These are phyloP conservation scores for Drosophila arizonae DNA, from an alignment of 1,140 invertebrate species.

Conservation along the genomic window DNA sequence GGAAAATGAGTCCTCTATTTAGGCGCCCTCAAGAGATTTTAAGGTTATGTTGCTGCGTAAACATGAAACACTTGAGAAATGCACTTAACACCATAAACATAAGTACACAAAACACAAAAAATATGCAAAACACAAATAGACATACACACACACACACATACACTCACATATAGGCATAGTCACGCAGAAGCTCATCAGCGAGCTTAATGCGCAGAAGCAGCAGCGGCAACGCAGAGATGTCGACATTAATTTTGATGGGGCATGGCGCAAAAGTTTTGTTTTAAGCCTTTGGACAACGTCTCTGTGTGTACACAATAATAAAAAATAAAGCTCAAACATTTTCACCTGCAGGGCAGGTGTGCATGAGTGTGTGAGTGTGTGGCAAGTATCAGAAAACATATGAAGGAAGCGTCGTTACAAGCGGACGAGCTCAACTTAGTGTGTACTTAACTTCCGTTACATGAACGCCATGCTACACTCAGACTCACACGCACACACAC, in stretches of 20 bases:
- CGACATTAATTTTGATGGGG: conserved; percentile 72
- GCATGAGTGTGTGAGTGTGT: conserved; percentile 35
- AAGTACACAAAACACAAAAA: conserved; percentile 18
- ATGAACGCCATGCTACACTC: conserved; percentile 48
- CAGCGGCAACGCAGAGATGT: conserved; percentile 34
- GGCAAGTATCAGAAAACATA: conserved; percentile 75
- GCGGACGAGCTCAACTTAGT: conserved; percentile 80
- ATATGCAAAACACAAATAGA: conserved; percentile 10
- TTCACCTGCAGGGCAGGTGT: conserved; percentile 67
- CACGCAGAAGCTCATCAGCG: conserved; percentile 21
- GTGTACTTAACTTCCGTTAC: conserved; percentile 81
- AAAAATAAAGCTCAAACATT: conserved; percentile 62
- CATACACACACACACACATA: conserved; percentile 18
- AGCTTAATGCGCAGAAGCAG: conserved; percentile 47
- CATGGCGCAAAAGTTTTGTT: conserved; percentile 73
- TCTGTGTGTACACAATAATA: conserved; percentile 31
- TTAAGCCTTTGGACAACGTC: conserved; percentile 76
- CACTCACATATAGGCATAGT: conserved; percentile 5
- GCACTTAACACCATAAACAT: conserved; percentile 64
- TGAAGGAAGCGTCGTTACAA: conserved; percentile 76
- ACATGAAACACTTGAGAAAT: conserved; percentile 59
- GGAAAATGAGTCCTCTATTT: conserved; percentile 4
- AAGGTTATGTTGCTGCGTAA: conserved; percentile 42
- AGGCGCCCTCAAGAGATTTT: conserved; percentile 8
- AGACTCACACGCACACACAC: conserved; percentile 21